Evolutionary conservation across 1,140 invertebrate genomes (phyloP).

Genomic region (Triops cancriformis): DNA sequence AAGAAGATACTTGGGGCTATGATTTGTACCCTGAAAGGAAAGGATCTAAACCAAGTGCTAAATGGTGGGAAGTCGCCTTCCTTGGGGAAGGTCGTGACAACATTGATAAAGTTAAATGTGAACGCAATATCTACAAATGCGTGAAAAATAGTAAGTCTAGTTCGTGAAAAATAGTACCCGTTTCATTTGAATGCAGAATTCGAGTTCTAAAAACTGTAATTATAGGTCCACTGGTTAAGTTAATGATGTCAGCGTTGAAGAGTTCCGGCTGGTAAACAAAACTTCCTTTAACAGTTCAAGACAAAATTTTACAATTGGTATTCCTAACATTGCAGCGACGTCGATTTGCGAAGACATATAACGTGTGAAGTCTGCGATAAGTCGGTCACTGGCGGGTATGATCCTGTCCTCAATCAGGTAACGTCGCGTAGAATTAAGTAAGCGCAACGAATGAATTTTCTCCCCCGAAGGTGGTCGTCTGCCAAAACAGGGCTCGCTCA

Average conservation of each 20-base stretch:
- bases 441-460: slow-evolving; percentile 14
- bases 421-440: not conserved
- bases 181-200: not conserved
- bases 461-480: slow-evolving; percentile 67
- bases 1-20: slow-evolving; percentile 48
- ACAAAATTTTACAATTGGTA: slow-evolving; percentile 23
- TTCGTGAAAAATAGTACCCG: too few species aligned
- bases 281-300: slow-evolving; percentile 18
- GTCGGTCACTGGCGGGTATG: slow-evolving; percentile 81
- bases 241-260: slow-evolving; percentile 75
- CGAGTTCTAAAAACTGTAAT: slow-evolving; percentile 30
- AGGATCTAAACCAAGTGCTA: slow-evolving; percentile 47
- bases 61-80: slow-evolving; percentile 48
- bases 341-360: slow-evolving; percentile 78
- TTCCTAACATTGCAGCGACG: slow-evolving; percentile 47
- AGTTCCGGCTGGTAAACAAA: slow-evolving; percentile 67
- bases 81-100: slow-evolving; percentile 55
- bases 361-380: slow-evolving; percentile 82
- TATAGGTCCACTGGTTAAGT: slow-evolving; percentile 68
- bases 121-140: slow-evolving; percentile 65
- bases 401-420: slow-evolving; percentile 77
- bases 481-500: slow-evolving; percentile 67
- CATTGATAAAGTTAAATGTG: slow-evolving; percentile 65
- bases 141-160: slow-evolving; percentile 59
- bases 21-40: slow-evolving; percentile 78